Evolutionary conservation across 2,113 vertebrate species (phyloP), one percentile per base, ranked within the genome.

Genomic region (Microcebus tavaratra): DNA sequence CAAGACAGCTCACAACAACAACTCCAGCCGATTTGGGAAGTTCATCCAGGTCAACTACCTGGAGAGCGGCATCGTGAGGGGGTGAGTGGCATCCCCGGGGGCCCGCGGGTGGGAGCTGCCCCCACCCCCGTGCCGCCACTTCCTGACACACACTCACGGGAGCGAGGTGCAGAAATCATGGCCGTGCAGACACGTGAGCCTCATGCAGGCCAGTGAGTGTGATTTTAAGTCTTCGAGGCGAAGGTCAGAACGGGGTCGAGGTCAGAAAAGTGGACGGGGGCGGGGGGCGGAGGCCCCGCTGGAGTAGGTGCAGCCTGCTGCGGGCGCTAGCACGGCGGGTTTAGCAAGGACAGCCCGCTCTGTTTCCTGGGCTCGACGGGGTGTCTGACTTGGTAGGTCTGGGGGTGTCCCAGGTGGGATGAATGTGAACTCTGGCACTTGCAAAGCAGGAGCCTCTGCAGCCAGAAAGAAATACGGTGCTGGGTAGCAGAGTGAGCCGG

Each of bases 11-110:
- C 99, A 99, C 97, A 99, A 99, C 98, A 99, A 99, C 98, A 99
- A 99, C 98, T 99, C 99, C 90, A 99, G 99, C 92, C 99, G 99
- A 80, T 99, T 99, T 55, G 99, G 99, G 90, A 99, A 99, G 96
- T 99, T 99, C 95, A 99, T 99, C 97, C 99, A 99, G 98, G 99
- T 99, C 98, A 99, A 99, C 98, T 99, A 99, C 97, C 98, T 99
- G 97, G 99, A 99, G 98, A 99, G 98, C 0, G 99, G 99, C 8
- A 98, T 99, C 57, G 99, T 99, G 96, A 97, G 99, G 98, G 99
- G 99, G 99, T 99, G 91, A 99, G 99, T 86, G 23, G 45, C 21
- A 4, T 17, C 79, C 79, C 8, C 7, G 8, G 27, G 13, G 7
- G 25, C 55, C 79, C 14, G 12, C 1, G 5, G 75, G 75, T n/a